Evolutionary conservation across 2,113 vertebrate genomes (phyloP), one percentile per base, ranked within the genome.

Genomic region (Channa maculata): DNA sequence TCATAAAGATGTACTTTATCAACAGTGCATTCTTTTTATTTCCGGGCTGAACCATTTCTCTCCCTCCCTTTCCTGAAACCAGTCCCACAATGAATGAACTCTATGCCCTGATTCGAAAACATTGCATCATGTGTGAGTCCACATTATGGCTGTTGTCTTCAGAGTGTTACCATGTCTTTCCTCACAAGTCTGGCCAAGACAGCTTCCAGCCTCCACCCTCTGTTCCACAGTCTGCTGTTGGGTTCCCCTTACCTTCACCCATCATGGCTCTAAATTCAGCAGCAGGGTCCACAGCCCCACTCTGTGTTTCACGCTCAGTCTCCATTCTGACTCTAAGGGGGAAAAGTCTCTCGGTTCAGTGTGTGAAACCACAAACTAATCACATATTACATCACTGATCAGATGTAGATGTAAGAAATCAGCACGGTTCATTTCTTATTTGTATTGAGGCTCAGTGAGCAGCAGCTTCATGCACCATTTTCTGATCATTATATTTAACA

Each of bases 41-140:
- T 24, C 24, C 24, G 24, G 24, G 1, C 24, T 24, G 24, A 24
- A 24, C 24, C 24, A 24, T 24, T 24, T 24, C 24, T 24, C 24
- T 24, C 24, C 24, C 24, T 24, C 24, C 24, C 24, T 24, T 24
- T 24, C 24, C 24, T 24, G 24, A 24, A 24, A 24, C 24, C 24
- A 24, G 24, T 24, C 24, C 24, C 24, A 34, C 45, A 73, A n/a
- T 71, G 36, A 61, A 61, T 50, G 9, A 63, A 72, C 77, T 63
- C 65, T 58, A 24, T 69, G 62, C 41, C 62, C n/a, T 6, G 11
- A 15, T 68, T 46, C 65, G 65, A 51, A 65, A 81, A 62, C 57
- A 74, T 72, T 76, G 60, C 80, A 82, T 89, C 79, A 85, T 80
- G 45, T 41, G 46, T 44, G 76, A 86, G 79, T 33, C 68, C 55